Evolutionary conservation across 2,113 vertebrate species (phyloP), one percentile per base, ranked within the genome.

Genomic region (Serinus canaria): DNA sequence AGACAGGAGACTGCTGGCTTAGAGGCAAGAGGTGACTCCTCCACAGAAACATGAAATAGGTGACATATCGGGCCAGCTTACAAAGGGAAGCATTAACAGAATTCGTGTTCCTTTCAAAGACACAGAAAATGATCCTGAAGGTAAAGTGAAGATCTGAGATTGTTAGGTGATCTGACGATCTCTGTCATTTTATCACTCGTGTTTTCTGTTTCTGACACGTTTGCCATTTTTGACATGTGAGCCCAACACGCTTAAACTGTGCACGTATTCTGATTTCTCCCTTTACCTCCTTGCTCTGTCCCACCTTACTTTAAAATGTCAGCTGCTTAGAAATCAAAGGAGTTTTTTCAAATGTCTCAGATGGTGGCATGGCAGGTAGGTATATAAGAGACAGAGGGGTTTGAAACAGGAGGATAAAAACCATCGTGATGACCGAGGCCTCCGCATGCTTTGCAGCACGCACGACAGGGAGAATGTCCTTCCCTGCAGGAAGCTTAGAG

Each of bases 321-420:
- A 90, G 58, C 66, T 82, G 28, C 62, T 96, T 93, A 85, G 70
- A 95, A 89, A 93, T 55, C 67, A 79, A 92, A 74, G 68, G 31
- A n/a, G 2, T 39, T 70, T 95, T 87, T 62, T 85, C 69, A 84
- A 64, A 59, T 47, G 37, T 87, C 80, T 95, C 37, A 83, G 68
- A 73, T 0, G 2, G 31, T 72, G 62, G 44, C 20, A 24, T 47
- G 46, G 52, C 69, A 86, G 73, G 39, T 55, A 72, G 64, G 47
- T 49, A 63, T 52, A 3, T 33, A 33, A 63, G 64, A 74, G 55
- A 74, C 18, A 72, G 79, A 63, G 18, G n/a, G 30, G 19, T 89
- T 94, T 78, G 41, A 92, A 91, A 84, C 11, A 63, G 47, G 80
- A 90, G 79, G 43, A 75, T 75, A 82, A 60, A 60, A 88, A 44